Evolutionary conservation across 2,888 invertebrate genomes (phyloP), one percentile per base, ranked within the genome.

Genomic region (Mantis religiosa): DNA sequence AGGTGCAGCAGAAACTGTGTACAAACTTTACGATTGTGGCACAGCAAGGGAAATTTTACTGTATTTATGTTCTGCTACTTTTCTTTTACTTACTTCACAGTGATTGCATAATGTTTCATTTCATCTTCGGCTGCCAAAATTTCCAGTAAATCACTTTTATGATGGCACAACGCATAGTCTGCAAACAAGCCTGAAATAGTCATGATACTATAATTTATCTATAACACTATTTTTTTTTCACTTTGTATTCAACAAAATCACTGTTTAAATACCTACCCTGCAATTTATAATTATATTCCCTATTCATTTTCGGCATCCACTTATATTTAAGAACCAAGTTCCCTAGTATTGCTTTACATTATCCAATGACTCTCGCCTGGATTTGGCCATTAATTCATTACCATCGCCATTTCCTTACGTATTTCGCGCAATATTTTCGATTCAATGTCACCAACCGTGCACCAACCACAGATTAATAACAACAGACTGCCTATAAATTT

Each of bases 31-130:
- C 6, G 41, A 41, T 12, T 41, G 41, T 12, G 9, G 12, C 1
- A 12, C 12, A 12, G 41, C 41, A 41, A 2, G 41, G 3, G 12
- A 41, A 41, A 12, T 41, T 1, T 12, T 41, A 12, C 41, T 41
- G 41, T 6, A 2, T 41, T 41, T 41, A 41, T 41, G 12, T 41
- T 41, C 41, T 41, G 41, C 25, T 71, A 20, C 54, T 25, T 54
- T 54, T 14, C 2, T 28, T 89, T 15, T 47, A 91, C 95, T 94
- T 94, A 97, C 97, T 97, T 96, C 87, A 97, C 94, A 92, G 95
- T 94, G 87, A 97, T 93, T 82, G 95, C 94, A 91, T 95, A 96
- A 92, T 96, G 95, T 88, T 95, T 95, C 84, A 94, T 93, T 88
- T 93, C 93, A 92, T 97, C 95, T 8, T 92, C 92, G 91, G 95